A percentile compares a stretch with the other conserved stretches of the same genome.
phyloP scores from a whole-genome alignment of 1,140 invertebrate species.

The Conus ventricosus region DNA sequence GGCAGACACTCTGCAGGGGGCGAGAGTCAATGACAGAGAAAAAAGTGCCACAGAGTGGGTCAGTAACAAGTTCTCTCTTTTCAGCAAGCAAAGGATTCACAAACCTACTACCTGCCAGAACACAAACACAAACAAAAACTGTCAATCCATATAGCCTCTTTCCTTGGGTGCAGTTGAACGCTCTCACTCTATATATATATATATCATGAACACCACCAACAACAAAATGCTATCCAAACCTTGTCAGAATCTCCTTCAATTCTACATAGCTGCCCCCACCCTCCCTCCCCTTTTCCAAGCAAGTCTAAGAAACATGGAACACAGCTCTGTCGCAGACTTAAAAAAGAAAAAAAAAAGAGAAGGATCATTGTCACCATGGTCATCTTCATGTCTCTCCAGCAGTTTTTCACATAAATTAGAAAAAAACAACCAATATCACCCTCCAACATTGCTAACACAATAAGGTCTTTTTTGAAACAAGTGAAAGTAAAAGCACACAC shows the following conservation, averaged over 20 bases:
- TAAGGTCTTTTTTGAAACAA: background rate
- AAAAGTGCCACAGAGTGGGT: too few relatives aligned
- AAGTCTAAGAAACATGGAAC: background rate
- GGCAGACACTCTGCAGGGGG: too few relatives aligned
- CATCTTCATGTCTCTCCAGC: background rate
- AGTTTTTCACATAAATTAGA: background rate
- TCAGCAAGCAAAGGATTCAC: too few relatives aligned
- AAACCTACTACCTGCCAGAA: too few relatives aligned
- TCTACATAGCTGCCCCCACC: background rate
- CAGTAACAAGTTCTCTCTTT: too few relatives aligned
- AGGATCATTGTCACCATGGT: too few relatives aligned
- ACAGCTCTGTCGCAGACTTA: background rate
- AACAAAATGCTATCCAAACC: background rate
- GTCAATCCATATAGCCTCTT: too few relatives aligned
- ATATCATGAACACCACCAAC: too few relatives aligned
- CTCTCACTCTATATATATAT: too few relatives aligned
- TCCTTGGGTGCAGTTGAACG: too few relatives aligned
- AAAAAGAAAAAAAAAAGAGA: background rate
- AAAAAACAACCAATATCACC: background rate
- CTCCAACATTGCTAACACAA: background rate
- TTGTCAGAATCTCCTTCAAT: background rate
- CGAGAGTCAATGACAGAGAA: too few relatives aligned
- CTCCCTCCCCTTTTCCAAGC: background rate
- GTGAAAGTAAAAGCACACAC: background rate
- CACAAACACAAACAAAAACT: too few relatives aligned